phyloP scores from a whole-genome alignment of 2,888 invertebrate species.

The Eumacrocentrus americanus region DNA sequence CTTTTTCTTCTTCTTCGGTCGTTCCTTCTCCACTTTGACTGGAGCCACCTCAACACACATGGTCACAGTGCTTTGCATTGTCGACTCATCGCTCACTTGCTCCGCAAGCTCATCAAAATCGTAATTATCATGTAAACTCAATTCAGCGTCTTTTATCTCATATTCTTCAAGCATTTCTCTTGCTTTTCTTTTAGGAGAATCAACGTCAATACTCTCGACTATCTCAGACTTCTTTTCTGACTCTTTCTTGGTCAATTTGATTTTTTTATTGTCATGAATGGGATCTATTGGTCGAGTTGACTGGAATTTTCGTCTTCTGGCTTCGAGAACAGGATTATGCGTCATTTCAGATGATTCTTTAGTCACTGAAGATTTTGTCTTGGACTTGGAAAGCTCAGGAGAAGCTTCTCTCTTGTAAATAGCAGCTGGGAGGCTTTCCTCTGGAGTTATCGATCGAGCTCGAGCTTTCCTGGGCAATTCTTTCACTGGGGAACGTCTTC shows the following conservation, averaged over 20 bases:
- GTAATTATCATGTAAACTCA: conserved; percentile 35
- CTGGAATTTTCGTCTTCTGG: conserved; percentile 65
- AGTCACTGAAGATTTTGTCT: conserved; percentile 28
- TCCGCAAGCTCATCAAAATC: conserved; percentile 38
- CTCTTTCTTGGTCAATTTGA: conserved; percentile 54
- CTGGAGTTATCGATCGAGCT: conserved; percentile 42
- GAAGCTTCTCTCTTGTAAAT: conserved; percentile 35
- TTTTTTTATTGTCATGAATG: conserved; percentile 63
- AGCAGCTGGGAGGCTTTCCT: conserved; percentile 27
- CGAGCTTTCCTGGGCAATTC: conserved; percentile 42
- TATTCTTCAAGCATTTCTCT: conserved; percentile 18
- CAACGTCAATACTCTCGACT: conserved; percentile 10
- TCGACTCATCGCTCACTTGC: conserved; percentile 34
- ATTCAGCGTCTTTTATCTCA: conserved; percentile 29
- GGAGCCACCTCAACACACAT: conserved; percentile 42
- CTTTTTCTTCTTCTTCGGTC: conserved; percentile 59
- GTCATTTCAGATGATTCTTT: conserved; percentile 40
- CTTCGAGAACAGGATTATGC: conserved; percentile 63
- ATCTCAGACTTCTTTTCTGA: background rate
- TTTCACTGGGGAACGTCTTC: conserved; percentile 46
- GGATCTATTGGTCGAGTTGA: conserved; percentile 60
- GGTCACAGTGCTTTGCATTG: conserved; percentile 28
- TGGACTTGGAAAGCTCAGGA: conserved; percentile 29
- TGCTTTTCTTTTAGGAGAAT: conserved; percentile 22
- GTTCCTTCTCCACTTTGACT: conserved; percentile 52